A percentile compares a stretch with the other conserved stretches of the same genome.
These are phyloP conservation scores for Siphlonurus alternatus DNA, from an alignment of 2,888 invertebrate genomes.

Conservation along the genomic window DNA sequence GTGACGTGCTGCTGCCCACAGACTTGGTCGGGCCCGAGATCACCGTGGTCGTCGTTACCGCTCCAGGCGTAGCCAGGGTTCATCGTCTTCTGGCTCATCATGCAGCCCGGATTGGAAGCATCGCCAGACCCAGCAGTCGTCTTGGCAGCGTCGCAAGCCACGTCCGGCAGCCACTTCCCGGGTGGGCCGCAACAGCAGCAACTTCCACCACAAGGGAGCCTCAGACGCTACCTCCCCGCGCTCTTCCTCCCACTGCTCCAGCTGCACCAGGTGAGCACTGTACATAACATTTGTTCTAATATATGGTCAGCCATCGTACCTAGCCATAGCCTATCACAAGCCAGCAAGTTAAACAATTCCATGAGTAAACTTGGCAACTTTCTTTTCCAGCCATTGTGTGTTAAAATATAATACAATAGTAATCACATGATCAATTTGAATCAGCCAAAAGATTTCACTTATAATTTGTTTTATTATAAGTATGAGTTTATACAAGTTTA, in stretches of 20 bases:
- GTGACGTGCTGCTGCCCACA: too few relatives aligned
- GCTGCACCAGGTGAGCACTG: background rate
- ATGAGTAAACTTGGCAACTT: too few relatives aligned
- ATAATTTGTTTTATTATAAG: too few relatives aligned
- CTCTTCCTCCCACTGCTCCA: background rate
- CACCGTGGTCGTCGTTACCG: slow-evolving; percentile 5
- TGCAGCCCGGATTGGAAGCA: slow-evolving; percentile 5
- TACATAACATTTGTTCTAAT: too few relatives aligned
- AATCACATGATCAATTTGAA: too few relatives aligned
- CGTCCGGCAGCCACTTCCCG: background rate
- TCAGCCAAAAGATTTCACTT: too few relatives aligned
- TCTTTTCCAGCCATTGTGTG: too few relatives aligned
- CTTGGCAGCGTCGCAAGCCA: background rate
- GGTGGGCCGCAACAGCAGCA: background rate
- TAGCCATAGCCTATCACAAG: too few relatives aligned
- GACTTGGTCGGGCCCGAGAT: slow-evolving; percentile 4
- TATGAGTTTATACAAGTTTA: too few relatives aligned
- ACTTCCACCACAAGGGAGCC: background rate
- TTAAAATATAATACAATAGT: too few relatives aligned
- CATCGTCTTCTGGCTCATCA: slow-evolving; percentile 9
- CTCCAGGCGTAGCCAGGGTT: slow-evolving; percentile 1
- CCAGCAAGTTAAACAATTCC: too few relatives aligned
- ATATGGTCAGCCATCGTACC: too few relatives aligned
- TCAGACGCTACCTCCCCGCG: background rate
- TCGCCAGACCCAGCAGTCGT: background rate